phyloP scores from a whole-genome alignment of 1,140 invertebrate species.

The Drosophila littoralis region DNA sequence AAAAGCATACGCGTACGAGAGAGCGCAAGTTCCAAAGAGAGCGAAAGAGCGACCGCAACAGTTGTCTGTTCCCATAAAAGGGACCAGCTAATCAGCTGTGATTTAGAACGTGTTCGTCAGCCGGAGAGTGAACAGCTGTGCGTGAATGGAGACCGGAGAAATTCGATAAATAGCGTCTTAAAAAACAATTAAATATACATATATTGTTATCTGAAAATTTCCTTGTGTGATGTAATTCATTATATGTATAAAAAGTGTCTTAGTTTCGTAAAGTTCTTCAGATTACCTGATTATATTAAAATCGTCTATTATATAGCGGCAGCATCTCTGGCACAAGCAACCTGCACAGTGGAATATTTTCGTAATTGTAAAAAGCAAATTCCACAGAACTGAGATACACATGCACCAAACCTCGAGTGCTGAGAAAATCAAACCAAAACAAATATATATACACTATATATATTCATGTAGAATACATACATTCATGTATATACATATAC shows the following conservation, averaged over 20 bases:
- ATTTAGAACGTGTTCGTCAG: constrained; percentile 22
- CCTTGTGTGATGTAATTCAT: not conserved
- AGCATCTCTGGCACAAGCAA: constrained; percentile 20
- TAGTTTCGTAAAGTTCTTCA: too few species aligned
- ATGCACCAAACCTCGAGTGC: not conserved
- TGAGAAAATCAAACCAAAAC: not conserved
- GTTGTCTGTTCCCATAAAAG: constrained; percentile 41
- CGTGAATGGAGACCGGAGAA: not conserved
- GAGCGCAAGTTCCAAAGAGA: constrained; percentile 19
- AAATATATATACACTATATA: not conserved
- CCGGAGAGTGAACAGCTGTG: constrained; percentile 27
- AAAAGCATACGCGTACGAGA: not conserved
- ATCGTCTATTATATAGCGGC: constrained; percentile 5
- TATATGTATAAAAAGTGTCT: not conserved
- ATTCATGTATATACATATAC: not conserved
- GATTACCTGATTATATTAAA: not conserved
- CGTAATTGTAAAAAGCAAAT: constrained; percentile 1
- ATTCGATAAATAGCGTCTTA: not conserved
- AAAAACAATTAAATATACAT: not conserved
- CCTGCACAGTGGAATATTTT: constrained; percentile 30
- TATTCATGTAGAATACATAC: too few species aligned
- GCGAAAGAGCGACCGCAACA: constrained; percentile 22
- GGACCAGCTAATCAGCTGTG: constrained; percentile 16
- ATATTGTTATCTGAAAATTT: constrained; percentile 12
- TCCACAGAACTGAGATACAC: not conserved